These are phyloP conservation scores for Triops cancriformis DNA, from an alignment of 1,140 invertebrate genomes.

Conservation along the genomic window DNA sequence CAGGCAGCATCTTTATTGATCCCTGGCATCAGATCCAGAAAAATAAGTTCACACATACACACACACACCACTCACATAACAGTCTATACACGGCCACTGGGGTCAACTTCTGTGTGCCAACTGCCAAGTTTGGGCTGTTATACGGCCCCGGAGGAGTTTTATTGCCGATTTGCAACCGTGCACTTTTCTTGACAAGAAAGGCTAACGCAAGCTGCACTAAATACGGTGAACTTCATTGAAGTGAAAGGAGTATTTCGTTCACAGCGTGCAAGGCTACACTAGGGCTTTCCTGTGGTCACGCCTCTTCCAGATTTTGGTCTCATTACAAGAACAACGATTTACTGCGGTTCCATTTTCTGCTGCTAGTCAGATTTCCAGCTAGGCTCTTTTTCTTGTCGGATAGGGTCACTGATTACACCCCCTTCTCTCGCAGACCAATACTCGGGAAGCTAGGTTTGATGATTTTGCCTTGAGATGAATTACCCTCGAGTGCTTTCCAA, in stretches of 20 bases:
- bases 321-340: too few relatives aligned
- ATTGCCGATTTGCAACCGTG: background rate
- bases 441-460: too few relatives aligned
- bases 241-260: background rate
- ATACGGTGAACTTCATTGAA: background rate
- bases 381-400: too few relatives aligned
- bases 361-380: too few relatives aligned
- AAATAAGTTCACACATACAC: background rate
- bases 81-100: background rate
- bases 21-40: background rate
- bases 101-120: background rate
- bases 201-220: background rate
- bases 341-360: too few relatives aligned
- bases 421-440: too few relatives aligned
- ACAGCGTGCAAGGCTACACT: background rate
- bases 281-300: too few relatives aligned
- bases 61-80: background rate
- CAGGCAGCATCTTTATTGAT: constrained; percentile 6
- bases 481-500: too few relatives aligned
- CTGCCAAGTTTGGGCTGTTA: background rate
- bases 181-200: background rate
- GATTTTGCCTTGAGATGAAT: too few relatives aligned
- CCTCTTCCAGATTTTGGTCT: too few relatives aligned
- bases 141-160: background rate
- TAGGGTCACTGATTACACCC: too few relatives aligned